Percentiles rank a stretch among this genome's conserved stretches.
These are phyloP conservation scores for Raillietiella orientalis DNA, from an alignment of 2,888 invertebrate species.

Conservation along the genomic window DNA sequence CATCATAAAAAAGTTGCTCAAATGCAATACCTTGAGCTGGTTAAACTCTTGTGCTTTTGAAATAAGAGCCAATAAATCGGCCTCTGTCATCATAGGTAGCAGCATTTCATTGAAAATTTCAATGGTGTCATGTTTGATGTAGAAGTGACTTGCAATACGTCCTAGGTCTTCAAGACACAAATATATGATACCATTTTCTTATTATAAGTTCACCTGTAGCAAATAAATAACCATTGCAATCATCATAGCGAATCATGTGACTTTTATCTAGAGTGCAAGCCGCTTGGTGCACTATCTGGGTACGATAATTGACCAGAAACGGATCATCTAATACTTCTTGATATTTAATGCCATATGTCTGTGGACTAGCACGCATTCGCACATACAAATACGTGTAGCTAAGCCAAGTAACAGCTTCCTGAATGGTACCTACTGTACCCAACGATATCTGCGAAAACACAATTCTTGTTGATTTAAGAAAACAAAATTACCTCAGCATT, in stretches of 20 bases:
- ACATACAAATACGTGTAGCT: constrained; percentile 88
- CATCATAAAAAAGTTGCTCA: constrained; percentile 4
- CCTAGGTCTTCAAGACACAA: constrained; percentile 43
- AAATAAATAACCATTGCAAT: constrained; percentile 24
- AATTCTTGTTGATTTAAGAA: constrained; percentile 1
- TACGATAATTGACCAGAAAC: constrained; percentile 35
- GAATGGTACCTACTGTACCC: constrained; percentile 81
- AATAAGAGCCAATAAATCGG: constrained; percentile 59
- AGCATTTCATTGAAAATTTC: constrained; percentile 62
- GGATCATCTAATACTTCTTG: constrained; percentile 33
- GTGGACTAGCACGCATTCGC: constrained; percentile 68
- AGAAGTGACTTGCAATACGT: constrained; percentile 85
- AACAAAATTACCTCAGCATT: constrained; percentile 57
- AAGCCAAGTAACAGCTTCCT: constrained; percentile 90
- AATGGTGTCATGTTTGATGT: constrained; percentile 83
- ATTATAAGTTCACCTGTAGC: no score
- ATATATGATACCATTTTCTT: no score
- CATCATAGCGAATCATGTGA: constrained; percentile 71
- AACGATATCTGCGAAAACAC: constrained; percentile 29
- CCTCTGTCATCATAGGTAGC: constrained; percentile 45
- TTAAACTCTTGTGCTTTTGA: constrained; percentile 78
- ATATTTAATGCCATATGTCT: constrained; percentile 31
- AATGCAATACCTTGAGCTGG: constrained; percentile 39
- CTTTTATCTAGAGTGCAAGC: constrained; percentile 65
- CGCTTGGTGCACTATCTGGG: constrained; percentile 38